Evolutionary conservation across 2,113 vertebrate genomes (phyloP).

Genomic region (Willisornis vidua): DNA sequence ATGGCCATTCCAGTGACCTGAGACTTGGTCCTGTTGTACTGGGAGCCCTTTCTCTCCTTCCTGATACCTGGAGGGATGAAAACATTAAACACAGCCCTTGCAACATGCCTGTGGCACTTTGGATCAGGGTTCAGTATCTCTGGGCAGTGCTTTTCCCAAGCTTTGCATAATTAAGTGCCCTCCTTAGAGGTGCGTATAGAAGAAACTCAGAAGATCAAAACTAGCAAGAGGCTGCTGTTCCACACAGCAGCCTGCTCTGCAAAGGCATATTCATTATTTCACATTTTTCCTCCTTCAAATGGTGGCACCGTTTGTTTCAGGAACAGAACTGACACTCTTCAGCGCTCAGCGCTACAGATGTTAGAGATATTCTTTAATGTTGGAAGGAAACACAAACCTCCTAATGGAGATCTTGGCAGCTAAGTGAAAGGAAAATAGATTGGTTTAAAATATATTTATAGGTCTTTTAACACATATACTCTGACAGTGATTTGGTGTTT

Average conservation of each 20-base stretch:
- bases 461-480: slow-evolving; percentile 41
- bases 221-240: background rate
- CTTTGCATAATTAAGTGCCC: background rate
- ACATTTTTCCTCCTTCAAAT: slow-evolving; percentile 6
- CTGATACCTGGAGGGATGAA: background rate
- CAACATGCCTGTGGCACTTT: background rate
- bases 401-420: slow-evolving; percentile 68
- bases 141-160: background rate
- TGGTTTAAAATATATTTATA: slow-evolving; percentile 60
- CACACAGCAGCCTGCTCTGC: background rate
- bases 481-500: slow-evolving; percentile 51
- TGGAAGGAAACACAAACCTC: slow-evolving; percentile 57
- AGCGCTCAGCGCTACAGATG: slow-evolving; percentile 1
- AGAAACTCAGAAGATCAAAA: background rate
- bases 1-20: background rate
- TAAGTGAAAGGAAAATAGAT: slow-evolving; percentile 56
- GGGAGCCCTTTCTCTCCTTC: background rate
- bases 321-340: slow-evolving; percentile 41
- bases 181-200: background rate
- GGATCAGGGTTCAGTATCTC: background rate
- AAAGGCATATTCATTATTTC: background rate
- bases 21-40: background rate
- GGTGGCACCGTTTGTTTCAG: slow-evolving; percentile 17
- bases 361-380: slow-evolving; percentile 57
- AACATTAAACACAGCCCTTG: background rate